phyloP scores from a whole-genome alignment of 2,113 vertebrate genomes.

The Onychostruthus taczanowskii region DNA sequence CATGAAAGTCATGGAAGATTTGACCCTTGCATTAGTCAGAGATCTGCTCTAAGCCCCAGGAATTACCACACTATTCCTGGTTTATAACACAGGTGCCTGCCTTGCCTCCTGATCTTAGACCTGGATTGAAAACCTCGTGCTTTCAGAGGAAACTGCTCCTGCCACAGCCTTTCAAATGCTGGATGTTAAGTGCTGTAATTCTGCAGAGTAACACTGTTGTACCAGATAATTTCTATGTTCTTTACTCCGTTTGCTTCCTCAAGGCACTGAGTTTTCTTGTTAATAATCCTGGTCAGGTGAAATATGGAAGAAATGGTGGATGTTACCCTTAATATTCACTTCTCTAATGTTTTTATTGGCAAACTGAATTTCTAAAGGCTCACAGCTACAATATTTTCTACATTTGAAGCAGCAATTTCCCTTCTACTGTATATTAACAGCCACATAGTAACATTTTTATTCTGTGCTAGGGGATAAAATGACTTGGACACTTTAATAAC shows the following conservation, averaged over 20 bases:
- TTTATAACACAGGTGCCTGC: neutral
- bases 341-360: neutral
- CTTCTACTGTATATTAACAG: neutral
- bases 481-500: conserved; percentile 15
- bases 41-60: neutral
- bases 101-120: neutral
- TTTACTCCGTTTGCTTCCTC: neutral
- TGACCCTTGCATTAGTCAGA: neutral
- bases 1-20: neutral
- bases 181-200: neutral
- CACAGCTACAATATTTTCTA: neutral
- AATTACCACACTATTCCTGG: fast-evolving
- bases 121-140: fast-evolving
- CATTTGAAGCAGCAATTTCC: neutral
- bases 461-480: neutral
- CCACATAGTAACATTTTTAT: neutral
- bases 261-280: neutral
- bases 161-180: neutral
- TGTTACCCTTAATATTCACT: neutral
- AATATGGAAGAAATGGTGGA: neutral
- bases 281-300: neutral
- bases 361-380: neutral
- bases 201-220: neutral
- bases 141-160: neutral
- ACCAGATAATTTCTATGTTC: neutral